Evolutionary conservation across 1,140 invertebrate species (phyloP).

Genomic region (Scaptodrosophila lebanonensis): DNA sequence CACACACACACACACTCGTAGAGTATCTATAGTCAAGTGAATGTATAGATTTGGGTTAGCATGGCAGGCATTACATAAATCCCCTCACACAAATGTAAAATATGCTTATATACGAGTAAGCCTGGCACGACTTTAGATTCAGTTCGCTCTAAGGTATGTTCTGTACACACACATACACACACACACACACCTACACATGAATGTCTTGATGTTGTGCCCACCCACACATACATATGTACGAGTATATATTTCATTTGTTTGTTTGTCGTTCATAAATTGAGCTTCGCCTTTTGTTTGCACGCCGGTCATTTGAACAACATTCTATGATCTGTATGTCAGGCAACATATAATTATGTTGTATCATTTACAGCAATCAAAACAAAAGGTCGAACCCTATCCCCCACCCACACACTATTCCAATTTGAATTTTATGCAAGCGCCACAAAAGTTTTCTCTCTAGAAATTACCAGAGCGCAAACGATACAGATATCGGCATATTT

Average conservation of each 20-base stretch:
- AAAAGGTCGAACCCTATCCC: too few relatives aligned
- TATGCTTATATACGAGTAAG: too few relatives aligned
- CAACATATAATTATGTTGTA: constrained; percentile 61
- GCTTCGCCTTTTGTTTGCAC: constrained; percentile 34
- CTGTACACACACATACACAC: background rate
- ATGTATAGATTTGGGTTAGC: background rate
- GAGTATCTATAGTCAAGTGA: background rate
- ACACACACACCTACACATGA: background rate
- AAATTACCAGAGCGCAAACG: constrained; percentile 57
- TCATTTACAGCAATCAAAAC: constrained; percentile 62
- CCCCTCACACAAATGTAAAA: too few relatives aligned
- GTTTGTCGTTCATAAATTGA: constrained; percentile 36
- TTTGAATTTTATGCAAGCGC: constrained; percentile 54
- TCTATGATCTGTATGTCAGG: constrained; percentile 17
- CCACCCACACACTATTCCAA: too few relatives aligned
- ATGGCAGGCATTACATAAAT: background rate
- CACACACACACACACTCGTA: background rate
- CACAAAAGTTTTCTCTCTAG: constrained; percentile 32
- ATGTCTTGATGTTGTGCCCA: background rate
- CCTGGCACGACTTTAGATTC: too few relatives aligned
- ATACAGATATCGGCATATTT: constrained; percentile 15
- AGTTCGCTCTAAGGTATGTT: too few relatives aligned
- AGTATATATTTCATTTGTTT: constrained; percentile 24
- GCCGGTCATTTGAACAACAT: constrained; percentile 12
- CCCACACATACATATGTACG: background rate